These are phyloP conservation scores for Chaenogobius annularis DNA, from an alignment of 2,113 vertebrate genomes.

Conservation along the genomic window DNA sequence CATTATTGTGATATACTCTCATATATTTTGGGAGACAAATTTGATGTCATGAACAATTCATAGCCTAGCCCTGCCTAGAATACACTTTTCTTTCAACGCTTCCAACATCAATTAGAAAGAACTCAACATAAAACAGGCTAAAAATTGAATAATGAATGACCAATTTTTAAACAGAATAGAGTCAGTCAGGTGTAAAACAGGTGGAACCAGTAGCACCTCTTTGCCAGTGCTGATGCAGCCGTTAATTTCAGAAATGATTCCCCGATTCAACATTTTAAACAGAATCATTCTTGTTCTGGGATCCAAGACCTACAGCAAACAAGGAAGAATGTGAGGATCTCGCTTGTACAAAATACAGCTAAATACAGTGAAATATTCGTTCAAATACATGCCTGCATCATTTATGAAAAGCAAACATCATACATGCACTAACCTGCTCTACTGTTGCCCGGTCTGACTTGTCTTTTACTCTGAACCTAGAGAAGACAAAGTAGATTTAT, in stretches of 20 bases:
- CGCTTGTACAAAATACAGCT: neutral
- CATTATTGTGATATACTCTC: no score
- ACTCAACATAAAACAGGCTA: no score
- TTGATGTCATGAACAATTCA: no score
- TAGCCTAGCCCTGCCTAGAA: no score
- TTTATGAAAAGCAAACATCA: neutral
- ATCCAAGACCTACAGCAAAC: conserved; percentile 83
- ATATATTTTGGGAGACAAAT: no score
- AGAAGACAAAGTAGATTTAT: conserved; percentile 22
- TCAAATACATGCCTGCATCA: no score
- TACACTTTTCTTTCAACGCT: no score
- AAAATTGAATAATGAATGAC: no score
- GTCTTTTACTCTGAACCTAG: conserved; percentile 93
- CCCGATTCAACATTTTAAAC: conserved; percentile 94
- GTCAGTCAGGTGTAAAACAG: neutral
- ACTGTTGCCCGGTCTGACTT: conserved; percentile 97
- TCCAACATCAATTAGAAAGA: no score
- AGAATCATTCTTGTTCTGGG: conserved; percentile 96
- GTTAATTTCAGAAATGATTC: conserved; percentile 90
- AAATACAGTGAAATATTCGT: no score
- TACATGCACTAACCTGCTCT: conserved; percentile 82
- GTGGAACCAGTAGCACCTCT: conserved; percentile 75
- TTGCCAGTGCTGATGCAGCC: conserved; percentile 98
- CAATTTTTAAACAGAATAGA: neutral
- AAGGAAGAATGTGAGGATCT: neutral